Percentiles rank a stretch among this genome's conserved stretches.
Evolutionary conservation across 2,113 vertebrate genomes (phyloP).

Genomic region (Apistogramma diplotaenia): DNA sequence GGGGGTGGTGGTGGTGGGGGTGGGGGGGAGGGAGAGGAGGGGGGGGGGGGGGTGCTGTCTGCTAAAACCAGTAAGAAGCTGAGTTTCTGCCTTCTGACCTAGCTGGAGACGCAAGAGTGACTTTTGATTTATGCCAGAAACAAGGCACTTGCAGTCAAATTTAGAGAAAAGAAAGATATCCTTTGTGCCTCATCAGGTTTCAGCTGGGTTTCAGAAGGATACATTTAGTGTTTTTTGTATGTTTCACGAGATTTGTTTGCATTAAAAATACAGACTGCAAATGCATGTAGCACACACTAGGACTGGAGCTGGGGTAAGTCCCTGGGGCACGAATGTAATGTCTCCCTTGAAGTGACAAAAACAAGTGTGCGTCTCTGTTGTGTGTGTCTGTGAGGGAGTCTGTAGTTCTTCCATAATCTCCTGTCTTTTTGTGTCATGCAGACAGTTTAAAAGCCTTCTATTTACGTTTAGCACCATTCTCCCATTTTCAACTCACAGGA

Average conservation of each 20-base stretch:
- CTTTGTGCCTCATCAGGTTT: neutral
- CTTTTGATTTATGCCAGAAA: neutral
- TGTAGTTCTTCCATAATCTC: conserved; percentile 64
- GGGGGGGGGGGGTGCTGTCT: neutral
- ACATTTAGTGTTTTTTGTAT: neutral
- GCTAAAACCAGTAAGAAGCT: neutral
- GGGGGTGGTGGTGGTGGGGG: no score
- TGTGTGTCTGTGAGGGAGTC: conserved; percentile 37
- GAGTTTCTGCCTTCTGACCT: neutral
- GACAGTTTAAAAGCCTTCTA: conserved; percentile 79
- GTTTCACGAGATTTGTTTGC: neutral
- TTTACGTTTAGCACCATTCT: conserved; percentile 75
- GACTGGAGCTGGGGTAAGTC: neutral
- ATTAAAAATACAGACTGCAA: neutral
- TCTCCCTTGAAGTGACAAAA: conserved; percentile 39
- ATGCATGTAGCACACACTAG: neutral
- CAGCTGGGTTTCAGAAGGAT: neutral
- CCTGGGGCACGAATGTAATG: conserved; percentile 9
- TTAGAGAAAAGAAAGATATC: neutral
- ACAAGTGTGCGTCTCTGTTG: conserved; percentile 1
- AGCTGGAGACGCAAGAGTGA: neutral
- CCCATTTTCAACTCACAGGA: conserved; percentile 43
- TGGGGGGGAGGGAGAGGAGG: no score
- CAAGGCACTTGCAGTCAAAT: neutral
- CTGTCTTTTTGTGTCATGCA: conserved; percentile 65